These are phyloP conservation scores for Acanthisitta chloris DNA, from an alignment of 2,113 vertebrate genomes.

Conservation along the genomic window DNA sequence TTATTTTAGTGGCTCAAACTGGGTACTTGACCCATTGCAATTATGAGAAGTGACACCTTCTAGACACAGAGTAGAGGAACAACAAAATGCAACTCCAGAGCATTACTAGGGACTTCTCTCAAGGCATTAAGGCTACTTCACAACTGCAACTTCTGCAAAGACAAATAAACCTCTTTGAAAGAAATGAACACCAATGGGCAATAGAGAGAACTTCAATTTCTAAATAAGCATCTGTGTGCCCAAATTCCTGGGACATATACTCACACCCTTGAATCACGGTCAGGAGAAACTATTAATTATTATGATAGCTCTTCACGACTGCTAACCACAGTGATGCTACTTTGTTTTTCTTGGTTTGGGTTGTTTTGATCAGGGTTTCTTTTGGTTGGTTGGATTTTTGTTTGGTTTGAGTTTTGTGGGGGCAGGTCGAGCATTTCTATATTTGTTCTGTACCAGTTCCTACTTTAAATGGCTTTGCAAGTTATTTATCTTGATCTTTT, in stretches of 20 bases:
- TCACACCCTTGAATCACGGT: not conserved
- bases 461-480: not conserved
- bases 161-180: not conserved
- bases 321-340: not conserved
- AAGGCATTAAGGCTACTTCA: not conserved
- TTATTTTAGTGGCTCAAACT: not conserved
- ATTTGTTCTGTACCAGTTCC: not conserved
- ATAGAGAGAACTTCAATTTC: not conserved
- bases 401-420: not conserved
- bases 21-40: not conserved
- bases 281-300: not conserved
- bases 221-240: not conserved
- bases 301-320: not conserved
- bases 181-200: conserved; percentile 9
- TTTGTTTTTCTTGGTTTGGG: not conserved
- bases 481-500: not conserved
- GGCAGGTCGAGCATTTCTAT: not conserved
- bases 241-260: not conserved
- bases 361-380: not conserved
- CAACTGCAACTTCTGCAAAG: not conserved
- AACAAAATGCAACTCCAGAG: not conserved
- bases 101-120: not conserved
- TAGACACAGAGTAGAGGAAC: not conserved
- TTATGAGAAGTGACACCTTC: not conserved
- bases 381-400: not conserved